Evolutionary conservation across 37 sponge, comb jelly and placozoan genomes (phyloP).

Genomic region (Halisarca cf. caerulea): DNA sequence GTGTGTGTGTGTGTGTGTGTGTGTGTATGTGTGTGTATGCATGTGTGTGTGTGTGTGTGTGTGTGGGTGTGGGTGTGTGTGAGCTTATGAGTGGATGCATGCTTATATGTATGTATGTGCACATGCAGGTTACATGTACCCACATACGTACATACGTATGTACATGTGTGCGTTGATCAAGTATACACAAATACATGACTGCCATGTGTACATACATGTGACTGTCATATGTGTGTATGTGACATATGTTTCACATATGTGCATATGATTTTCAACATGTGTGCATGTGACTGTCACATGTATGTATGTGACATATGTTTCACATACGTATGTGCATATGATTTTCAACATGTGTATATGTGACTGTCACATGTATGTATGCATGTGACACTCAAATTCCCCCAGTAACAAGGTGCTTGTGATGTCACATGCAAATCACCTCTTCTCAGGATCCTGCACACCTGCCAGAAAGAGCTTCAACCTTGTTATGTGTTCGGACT

Average conservation of each 20-base stretch:
- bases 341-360: too few relatives aligned
- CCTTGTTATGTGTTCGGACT: slow-evolving; percentile 2
- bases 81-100: not conserved
- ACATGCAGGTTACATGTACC: too few relatives aligned
- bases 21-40: not conserved
- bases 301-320: too few relatives aligned
- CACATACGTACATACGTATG: not conserved
- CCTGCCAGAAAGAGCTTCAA: not conserved
- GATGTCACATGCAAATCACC: not conserved
- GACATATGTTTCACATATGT: too few relatives aligned
- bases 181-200: not conserved
- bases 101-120: not conserved
- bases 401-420: too few relatives aligned
- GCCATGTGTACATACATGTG: too few relatives aligned
- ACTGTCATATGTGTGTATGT: too few relatives aligned
- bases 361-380: too few relatives aligned
- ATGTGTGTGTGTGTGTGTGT: slow-evolving; percentile 1
- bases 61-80: not conserved
- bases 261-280: too few relatives aligned
- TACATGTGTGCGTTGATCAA: not conserved
- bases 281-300: too few relatives aligned
- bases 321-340: too few relatives aligned
- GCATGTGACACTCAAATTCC: too few relatives aligned
- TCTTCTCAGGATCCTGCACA: slow-evolving; percentile 18
- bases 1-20: not conserved